Percentiles rank a stretch among this genome's conserved stretches.
phyloP scores from a whole-genome alignment of 2,113 vertebrate genomes.

The Syngnathoides biaculeatus region DNA sequence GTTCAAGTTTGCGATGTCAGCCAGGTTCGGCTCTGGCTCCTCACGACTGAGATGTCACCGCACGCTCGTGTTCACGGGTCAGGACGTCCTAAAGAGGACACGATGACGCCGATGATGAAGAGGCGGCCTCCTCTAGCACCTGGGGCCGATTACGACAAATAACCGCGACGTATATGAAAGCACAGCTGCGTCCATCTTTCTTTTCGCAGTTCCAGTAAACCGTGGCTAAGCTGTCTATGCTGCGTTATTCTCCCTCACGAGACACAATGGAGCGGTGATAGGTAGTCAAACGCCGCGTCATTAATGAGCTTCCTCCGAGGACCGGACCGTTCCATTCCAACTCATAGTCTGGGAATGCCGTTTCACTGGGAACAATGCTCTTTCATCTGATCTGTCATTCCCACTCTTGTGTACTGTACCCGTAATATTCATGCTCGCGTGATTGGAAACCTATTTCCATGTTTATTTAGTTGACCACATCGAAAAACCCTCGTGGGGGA shows the following conservation, averaged over 20 bases:
- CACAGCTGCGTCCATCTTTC: slow-evolving; percentile 32
- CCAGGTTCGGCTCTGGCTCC: no score
- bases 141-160: slow-evolving; percentile 37
- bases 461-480: slow-evolving; percentile 13
- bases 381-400: slow-evolving; percentile 45
- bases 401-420: slow-evolving; percentile 7
- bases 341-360: slow-evolving; percentile 66
- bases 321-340: slow-evolving; percentile 43
- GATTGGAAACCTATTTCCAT: not conserved
- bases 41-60: slow-evolving; percentile 32
- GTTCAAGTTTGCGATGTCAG: no score
- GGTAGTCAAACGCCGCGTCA: slow-evolving; percentile 27
- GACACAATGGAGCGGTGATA: slow-evolving; percentile 28
- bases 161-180: slow-evolving; percentile 18
- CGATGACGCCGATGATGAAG: slow-evolving; percentile 37
- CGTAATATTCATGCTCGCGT: slow-evolving; percentile 17
- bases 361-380: slow-evolving; percentile 41
- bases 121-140: slow-evolving; percentile 30
- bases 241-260: slow-evolving; percentile 29
- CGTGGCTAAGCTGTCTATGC: slow-evolving; percentile 16
- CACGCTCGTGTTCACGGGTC: slow-evolving; percentile 26
- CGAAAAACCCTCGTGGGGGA: slow-evolving; percentile 6
- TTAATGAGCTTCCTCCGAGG: slow-evolving; percentile 45
- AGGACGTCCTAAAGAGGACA: slow-evolving; percentile 40
- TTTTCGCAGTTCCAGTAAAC: slow-evolving; percentile 26